A percentile compares a stretch with the other conserved stretches of the same genome.
These are phyloP conservation scores for Adelphocoris suturalis DNA, from an alignment of 2,888 invertebrate genomes.

Conservation along the genomic window DNA sequence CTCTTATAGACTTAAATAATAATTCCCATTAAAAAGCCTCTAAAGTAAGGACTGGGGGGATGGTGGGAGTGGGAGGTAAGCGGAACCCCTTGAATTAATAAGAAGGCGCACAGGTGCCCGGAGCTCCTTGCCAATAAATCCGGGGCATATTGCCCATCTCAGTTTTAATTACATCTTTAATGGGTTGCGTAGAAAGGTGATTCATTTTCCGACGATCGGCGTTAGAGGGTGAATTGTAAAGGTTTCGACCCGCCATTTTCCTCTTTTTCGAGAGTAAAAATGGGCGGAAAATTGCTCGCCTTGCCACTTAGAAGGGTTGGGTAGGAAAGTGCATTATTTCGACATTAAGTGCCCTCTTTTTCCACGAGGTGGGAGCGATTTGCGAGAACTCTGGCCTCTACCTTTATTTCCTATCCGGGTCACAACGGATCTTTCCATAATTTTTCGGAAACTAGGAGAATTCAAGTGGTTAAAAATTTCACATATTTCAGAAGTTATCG, in stretches of 20 bases:
- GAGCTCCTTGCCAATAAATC: slow-evolving; percentile 61
- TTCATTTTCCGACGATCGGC: slow-evolving; percentile 34
- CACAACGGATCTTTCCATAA: no score
- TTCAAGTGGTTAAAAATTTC: no score
- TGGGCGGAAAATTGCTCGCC: slow-evolving; percentile 21
- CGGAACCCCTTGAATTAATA: slow-evolving; percentile 51
- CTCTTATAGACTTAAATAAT: slow-evolving; percentile 43
- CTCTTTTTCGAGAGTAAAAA: slow-evolving; percentile 17
- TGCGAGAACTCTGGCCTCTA: not conserved
- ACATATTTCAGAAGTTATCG: no score
- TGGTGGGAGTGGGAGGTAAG: not conserved
- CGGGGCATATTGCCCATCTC: slow-evolving; percentile 57
- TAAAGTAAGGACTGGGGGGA: not conserved
- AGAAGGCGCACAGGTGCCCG: slow-evolving; percentile 52
- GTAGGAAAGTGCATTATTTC: slow-evolving; percentile 42
- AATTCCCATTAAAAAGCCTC: slow-evolving; percentile 40
- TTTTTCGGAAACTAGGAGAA: no score
- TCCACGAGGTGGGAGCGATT: not conserved
- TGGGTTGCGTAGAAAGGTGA: slow-evolving; percentile 50
- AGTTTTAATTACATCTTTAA: slow-evolving; percentile 64
- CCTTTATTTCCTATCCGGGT: no score
- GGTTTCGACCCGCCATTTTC: not conserved
- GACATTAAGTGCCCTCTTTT: slow-evolving; percentile 18
- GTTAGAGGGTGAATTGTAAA: not conserved
- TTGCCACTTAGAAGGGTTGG: slow-evolving; percentile 31